Evolutionary conservation across 2,888 invertebrate species (phyloP).

Genomic region (Rhingia rostrata): DNA sequence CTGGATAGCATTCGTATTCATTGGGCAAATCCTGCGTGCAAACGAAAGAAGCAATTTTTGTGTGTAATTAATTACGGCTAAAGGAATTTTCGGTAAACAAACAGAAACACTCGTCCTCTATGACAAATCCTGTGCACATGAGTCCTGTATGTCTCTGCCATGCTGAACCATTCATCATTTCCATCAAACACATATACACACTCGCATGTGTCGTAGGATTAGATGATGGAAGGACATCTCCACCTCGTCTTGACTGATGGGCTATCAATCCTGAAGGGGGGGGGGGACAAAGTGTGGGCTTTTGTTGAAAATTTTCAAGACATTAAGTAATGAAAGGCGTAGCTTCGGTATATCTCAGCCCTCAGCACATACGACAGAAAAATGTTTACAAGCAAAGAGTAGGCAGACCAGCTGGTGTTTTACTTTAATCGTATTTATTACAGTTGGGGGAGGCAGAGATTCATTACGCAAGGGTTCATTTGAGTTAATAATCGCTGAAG

Average conservation of each 20-base stretch:
- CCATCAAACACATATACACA: conserved; percentile 22
- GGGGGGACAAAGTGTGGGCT: conserved; percentile 19
- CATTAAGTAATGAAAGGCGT: conserved; percentile 46
- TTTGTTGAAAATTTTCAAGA: conserved; percentile 57
- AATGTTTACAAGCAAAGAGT: neutral
- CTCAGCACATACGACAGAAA: neutral
- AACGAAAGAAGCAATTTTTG: conserved; percentile 66
- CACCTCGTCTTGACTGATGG: conserved; percentile 61
- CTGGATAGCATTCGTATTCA: conserved; percentile 43
- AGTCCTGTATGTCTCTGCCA: neutral
- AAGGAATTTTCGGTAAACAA: conserved; percentile 64
- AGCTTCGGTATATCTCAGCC: neutral
- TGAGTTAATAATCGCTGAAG: conserved; percentile 53
- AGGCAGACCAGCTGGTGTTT: conserved; percentile 44
- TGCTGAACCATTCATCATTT: conserved; percentile 59
- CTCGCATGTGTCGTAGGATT: conserved; percentile 13
- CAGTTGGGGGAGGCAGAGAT: conserved; percentile 25
- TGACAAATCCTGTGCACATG: conserved; percentile 25
- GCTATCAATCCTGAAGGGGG: conserved; percentile 50
- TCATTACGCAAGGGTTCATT: conserved; percentile 39
- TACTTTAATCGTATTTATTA: conserved; percentile 41
- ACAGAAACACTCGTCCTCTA: conserved; percentile 11
- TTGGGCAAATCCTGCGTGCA: conserved; percentile 53
- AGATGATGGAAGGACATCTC: conserved; percentile 67
- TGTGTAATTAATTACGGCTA: conserved; percentile 70